A percentile compares a stretch with the other conserved stretches of the same genome.
Evolutionary conservation across 2,888 invertebrate genomes (phyloP).

Genomic region (Drosophila suboccidentalis): DNA sequence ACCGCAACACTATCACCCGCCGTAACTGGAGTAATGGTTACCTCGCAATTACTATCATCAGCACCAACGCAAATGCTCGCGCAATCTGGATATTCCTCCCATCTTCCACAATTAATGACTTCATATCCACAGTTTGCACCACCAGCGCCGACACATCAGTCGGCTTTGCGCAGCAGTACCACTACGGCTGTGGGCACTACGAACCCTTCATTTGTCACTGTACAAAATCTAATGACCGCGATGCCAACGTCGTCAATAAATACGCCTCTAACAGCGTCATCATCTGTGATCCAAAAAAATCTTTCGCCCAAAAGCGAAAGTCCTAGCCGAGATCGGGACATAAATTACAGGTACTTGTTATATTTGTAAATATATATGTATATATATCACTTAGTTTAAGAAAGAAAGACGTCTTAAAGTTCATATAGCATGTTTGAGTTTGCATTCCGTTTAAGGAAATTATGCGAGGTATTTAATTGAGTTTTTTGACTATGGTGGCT

Average conservation of each 20-base stretch:
- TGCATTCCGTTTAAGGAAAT: too few species aligned
- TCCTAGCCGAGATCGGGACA: conserved; percentile 92
- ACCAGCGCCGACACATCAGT: conserved; percentile 86
- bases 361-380: not conserved
- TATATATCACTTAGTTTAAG: not conserved
- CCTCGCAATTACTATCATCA: conserved; percentile 63
- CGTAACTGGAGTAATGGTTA: conserved; percentile 45
- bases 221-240: conserved; percentile 61
- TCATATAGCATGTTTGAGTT: too few species aligned
- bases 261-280: conserved; percentile 44
- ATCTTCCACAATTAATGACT: conserved; percentile 72
- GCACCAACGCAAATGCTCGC: conserved; percentile 61
- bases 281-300: conserved; percentile 87
- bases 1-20: conserved; percentile 42
- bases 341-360: conserved; percentile 91
- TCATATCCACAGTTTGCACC: conserved; percentile 75
- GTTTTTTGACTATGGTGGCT: too few species aligned
- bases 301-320: conserved; percentile 93
- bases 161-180: conserved; percentile 85
- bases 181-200: conserved; percentile 80
- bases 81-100: conserved; percentile 65
- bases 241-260: conserved; percentile 82
- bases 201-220: conserved; percentile 51
- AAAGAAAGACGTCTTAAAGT: not conserved
- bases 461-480: too few species aligned